These are phyloP conservation scores for Monochamus saltuarius DNA, from an alignment of 1,140 invertebrate species.

Conservation along the genomic window DNA sequence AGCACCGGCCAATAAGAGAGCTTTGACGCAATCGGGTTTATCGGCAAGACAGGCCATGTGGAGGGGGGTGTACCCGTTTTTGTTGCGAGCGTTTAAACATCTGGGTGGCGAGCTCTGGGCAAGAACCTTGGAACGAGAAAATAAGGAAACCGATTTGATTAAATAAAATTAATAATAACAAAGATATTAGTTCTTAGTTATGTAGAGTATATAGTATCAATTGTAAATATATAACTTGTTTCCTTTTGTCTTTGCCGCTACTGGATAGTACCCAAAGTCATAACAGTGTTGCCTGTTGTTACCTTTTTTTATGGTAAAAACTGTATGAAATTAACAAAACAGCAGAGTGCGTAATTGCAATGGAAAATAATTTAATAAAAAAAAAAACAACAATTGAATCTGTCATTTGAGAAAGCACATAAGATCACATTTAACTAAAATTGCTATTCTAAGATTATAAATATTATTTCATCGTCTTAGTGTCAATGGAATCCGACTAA, in stretches of 20 bases:
- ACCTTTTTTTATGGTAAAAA: background rate
- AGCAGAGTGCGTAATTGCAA: no score
- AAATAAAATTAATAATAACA: no score
- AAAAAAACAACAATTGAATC: no score
- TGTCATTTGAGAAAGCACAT: no score
- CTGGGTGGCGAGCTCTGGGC: conserved; percentile 36
- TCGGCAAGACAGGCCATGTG: conserved; percentile 83
- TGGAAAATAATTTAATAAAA: no score
- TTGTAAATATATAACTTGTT: background rate
- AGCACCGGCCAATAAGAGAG: conserved; percentile 77
- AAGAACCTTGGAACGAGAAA: conserved; percentile 28
- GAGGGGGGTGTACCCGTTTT: conserved; percentile 79
- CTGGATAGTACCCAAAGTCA: background rate
- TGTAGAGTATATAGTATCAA: background rate
- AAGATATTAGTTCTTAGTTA: no score
- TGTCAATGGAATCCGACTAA: no score
- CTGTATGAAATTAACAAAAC: no score
- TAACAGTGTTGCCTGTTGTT: background rate
- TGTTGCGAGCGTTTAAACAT: conserved; percentile 70
- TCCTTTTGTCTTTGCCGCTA: background rate
- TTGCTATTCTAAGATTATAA: no score
- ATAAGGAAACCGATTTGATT: no score
- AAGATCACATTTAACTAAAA: no score
- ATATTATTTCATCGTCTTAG: no score
- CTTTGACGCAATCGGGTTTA: conserved; percentile 84